Evolutionary conservation across 2,113 vertebrate species (phyloP), one percentile per base, ranked within the genome.

Genomic region (Anseranas semipalmata): DNA sequence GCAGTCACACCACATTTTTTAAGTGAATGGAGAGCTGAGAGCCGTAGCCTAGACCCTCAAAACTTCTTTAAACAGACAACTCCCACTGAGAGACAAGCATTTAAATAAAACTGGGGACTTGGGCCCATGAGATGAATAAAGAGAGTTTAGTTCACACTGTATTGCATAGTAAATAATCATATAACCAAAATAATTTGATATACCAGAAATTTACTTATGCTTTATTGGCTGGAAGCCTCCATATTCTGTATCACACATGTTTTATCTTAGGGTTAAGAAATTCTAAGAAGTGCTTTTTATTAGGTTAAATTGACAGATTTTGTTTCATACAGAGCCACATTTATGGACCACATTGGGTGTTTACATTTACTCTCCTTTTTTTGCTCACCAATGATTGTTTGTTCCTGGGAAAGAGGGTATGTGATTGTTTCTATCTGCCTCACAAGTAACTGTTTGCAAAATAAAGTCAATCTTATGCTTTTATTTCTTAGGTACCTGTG

Each of bases 241-340:
- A n/a, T 85, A 59, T 87, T 93, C 50, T 87, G 45, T 89, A 92
- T 89, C 63, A 67, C 87, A 95, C 25, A 58, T 94, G 91, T 91
- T 96, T 93, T 83, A 91, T 96, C 78, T 96, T 71, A 91, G 59
- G 24, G 58, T 79, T 96, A 91, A 94, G 85, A 94, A 95, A 96
- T 84, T 92, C 62, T 82, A 65, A 94, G 82, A 81, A 96, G 48
- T 91, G 73, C 17, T 96, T 93, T 97, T 97, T 91, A 79, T 96
- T 91, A 87, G 73, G 48, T 86, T 93, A 91, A 94, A 90, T 70
- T 70, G 70, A 73, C 66, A 92, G 48, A 83, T 91, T 94, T 95
- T 70, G 93, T 95, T 94, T 95, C 66, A 77, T 95, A 75, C 74
- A 91, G 80, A 91, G 35, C 48, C 53, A 85, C 53, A 14, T 92